These are phyloP conservation scores for Dendrolimus kikuchii DNA, from an alignment of 1,140 invertebrate species.

Conservation along the genomic window DNA sequence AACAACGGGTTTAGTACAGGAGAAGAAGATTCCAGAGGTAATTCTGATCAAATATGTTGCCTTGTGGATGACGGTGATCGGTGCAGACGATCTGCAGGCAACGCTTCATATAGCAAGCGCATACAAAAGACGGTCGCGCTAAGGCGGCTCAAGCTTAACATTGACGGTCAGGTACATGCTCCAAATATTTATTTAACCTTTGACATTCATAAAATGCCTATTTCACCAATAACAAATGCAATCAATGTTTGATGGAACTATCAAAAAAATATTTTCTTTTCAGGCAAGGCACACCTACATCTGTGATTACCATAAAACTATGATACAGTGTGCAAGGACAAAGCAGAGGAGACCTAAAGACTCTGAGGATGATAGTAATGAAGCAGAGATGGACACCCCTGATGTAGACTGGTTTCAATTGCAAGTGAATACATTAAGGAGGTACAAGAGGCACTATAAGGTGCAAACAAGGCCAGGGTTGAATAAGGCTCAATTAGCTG, in stretches of 20 bases:
- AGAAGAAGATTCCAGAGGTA: constrained; percentile 89
- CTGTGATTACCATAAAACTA: constrained; percentile 95
- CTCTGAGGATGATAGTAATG: constrained; percentile 93
- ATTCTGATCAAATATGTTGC: constrained; percentile 93
- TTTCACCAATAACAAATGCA: constrained; percentile 4
- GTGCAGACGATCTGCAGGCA: constrained; percentile 90
- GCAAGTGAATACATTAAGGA: constrained; percentile 92
- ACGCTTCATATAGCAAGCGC: constrained; percentile 96
- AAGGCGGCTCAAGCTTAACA: constrained; percentile 89
- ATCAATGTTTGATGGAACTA: constrained; percentile 4
- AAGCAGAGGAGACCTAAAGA: constrained; percentile 90
- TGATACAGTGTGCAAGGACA: constrained; percentile 93
- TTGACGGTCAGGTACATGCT: constrained; percentile 82
- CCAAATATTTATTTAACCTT: neutral
- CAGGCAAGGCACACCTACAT: constrained; percentile 96
- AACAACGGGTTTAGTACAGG: constrained; percentile 92
- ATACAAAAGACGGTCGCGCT: constrained; percentile 97
- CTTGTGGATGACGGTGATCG: constrained; percentile 91
- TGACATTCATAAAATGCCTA: constrained; percentile 6
- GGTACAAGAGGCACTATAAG: constrained; percentile 96
- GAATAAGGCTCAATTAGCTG: constrained; percentile 95
- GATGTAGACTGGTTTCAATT: constrained; percentile 95
- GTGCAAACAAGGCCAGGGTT: constrained; percentile 90
- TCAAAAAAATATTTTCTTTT: constrained; percentile 31
- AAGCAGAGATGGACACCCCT: constrained; percentile 88